These are phyloP conservation scores for Lycia hirtaria DNA, from an alignment of 2,888 invertebrate genomes.

Conservation along the genomic window DNA sequence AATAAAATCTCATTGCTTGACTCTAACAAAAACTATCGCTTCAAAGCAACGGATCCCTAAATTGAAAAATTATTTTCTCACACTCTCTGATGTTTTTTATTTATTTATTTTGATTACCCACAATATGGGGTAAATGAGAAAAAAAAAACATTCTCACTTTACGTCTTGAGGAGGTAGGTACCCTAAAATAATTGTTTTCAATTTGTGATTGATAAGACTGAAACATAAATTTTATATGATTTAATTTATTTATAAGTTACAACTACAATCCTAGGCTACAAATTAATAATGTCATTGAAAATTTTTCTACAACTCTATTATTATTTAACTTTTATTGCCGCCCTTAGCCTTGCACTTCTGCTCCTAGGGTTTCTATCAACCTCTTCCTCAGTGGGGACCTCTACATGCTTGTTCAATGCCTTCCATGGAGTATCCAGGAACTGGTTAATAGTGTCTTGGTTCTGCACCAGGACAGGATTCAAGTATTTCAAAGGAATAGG, in stretches of 20 bases:
- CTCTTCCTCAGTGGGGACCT: slow-evolving; percentile 90
- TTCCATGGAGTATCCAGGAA: slow-evolving; percentile 90
- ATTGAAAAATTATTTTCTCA: too few relatives aligned
- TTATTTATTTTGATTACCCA: too few relatives aligned
- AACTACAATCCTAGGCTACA: slow-evolving; percentile 5
- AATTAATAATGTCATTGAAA: slow-evolving; percentile 22
- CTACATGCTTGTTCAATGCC: slow-evolving; percentile 92
- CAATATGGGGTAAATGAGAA: too few relatives aligned
- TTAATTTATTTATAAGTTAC: not conserved
- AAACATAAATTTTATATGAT: not conserved
- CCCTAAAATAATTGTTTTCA: not conserved
- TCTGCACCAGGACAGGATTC: slow-evolving; percentile 86
- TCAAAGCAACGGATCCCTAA: too few relatives aligned
- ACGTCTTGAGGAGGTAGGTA: too few relatives aligned
- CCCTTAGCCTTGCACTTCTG: slow-evolving; percentile 95
- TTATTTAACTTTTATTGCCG: slow-evolving; percentile 90
- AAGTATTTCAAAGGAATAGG: slow-evolving; percentile 89
- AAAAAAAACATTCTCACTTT: too few relatives aligned
- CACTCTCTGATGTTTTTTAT: too few relatives aligned
- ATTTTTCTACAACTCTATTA: slow-evolving; percentile 8
- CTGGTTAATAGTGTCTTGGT: slow-evolving; percentile 85
- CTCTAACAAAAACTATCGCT: too few relatives aligned
- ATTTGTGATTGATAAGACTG: not conserved
- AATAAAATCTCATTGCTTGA: too few relatives aligned
- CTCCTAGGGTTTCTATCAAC: slow-evolving; percentile 92